Conservation (phyloP, 2,888 invertebrate species). For the Coelogynopora nodosa region DNA sequence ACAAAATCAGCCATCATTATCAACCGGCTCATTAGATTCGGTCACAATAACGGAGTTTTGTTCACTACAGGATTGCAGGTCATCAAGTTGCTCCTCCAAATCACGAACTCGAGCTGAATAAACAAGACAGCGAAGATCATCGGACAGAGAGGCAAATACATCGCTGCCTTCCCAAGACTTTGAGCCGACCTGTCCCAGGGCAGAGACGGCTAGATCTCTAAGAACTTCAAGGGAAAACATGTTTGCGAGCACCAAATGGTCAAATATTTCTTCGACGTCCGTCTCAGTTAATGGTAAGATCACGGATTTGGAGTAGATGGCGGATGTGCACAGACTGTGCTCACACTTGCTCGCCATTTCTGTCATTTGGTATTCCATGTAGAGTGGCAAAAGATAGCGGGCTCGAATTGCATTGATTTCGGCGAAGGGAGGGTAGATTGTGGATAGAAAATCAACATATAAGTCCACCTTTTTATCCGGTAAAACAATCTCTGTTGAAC, state of each 20-base stretch:
- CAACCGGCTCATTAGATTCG: no score
- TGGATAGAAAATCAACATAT: neutral
- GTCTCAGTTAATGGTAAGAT: neutral
- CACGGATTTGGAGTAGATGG: neutral
- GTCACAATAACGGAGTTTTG: no score
- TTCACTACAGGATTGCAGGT: no score
- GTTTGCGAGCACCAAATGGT: neutral
- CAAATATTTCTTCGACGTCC: neutral
- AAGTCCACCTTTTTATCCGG: neutral
- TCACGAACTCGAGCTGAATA: neutral
- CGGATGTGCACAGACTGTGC: neutral
- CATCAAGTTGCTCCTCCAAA: neutral
- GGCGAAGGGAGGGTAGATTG: neutral
- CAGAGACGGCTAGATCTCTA: neutral
- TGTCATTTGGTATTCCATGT: slow-evolving; percentile 20
- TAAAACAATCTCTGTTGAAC: neutral
- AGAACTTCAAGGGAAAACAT: neutral
- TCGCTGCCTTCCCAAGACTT: neutral
- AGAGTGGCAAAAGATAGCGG: neutral
- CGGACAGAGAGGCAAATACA: neutral
- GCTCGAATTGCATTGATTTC: neutral
- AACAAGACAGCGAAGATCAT: neutral
- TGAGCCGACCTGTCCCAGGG: neutral
- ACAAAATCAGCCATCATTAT: no score
- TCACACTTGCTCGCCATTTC: slow-evolving; percentile 2